Evolutionary conservation across 2,888 invertebrate species (phyloP).

Genomic region (Trachelus troglodyta): DNA sequence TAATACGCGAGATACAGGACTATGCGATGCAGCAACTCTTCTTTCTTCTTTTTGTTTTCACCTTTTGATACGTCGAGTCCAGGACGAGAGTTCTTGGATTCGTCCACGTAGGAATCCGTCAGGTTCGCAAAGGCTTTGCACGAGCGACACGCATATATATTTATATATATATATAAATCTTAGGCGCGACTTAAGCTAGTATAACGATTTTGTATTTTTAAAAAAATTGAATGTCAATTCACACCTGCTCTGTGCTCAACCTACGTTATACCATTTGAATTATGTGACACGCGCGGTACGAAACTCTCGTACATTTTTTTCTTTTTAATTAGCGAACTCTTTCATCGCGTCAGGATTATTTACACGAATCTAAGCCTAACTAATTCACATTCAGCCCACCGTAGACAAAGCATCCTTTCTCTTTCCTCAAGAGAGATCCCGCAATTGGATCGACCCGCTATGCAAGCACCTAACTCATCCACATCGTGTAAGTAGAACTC

Average conservation of each 20-base stretch:
- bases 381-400: not conserved
- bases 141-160: not conserved
- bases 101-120: not conserved
- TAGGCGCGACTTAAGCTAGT: not conserved
- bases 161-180: not conserved
- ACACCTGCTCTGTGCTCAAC: not conserved
- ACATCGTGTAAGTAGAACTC: not conserved
- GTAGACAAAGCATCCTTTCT: not conserved
- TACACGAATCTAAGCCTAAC: not conserved
- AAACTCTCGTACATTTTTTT: not conserved
- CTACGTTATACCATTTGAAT: not conserved
- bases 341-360: not conserved
- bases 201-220: not conserved
- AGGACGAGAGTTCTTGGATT: not conserved
- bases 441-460: not conserved
- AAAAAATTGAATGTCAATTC: not conserved
- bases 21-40: not conserved
- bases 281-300: not conserved
- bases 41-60: not conserved
- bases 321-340: not conserved
- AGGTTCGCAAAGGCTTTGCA: not conserved
- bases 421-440: not conserved
- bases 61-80: not conserved
- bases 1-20: conserved; percentile 19
- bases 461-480: not conserved